Evolutionary conservation across 2,888 invertebrate species (phyloP).

Genomic region (Zelleria hepariella): DNA sequence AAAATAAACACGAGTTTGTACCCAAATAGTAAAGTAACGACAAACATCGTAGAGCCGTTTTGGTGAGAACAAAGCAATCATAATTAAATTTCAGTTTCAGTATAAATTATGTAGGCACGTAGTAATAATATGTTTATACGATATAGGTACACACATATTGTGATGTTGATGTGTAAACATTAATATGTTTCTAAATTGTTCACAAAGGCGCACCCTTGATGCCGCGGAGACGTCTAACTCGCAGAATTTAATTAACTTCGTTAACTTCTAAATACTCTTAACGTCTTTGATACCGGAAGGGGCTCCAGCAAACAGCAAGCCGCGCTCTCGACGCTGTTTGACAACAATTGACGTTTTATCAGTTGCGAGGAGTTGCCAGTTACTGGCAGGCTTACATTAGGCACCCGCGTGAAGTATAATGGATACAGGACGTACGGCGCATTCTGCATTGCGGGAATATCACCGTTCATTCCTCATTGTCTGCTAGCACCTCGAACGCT

Average conservation of each 20-base stretch:
- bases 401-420: neutral
- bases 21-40: neutral
- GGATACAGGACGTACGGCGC: conserved; percentile 17
- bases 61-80: conserved; percentile 32
- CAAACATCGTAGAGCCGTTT: neutral
- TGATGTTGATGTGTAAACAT: conserved; percentile 54
- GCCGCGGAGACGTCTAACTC: conserved; percentile 60
- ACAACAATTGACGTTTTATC: conserved; percentile 43
- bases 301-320: conserved; percentile 27
- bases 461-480: conserved; percentile 68
- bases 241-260: conserved; percentile 70
- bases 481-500: conserved; percentile 43
- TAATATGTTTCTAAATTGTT: conserved; percentile 59
- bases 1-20: neutral
- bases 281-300: conserved; percentile 67
- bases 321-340: conserved; percentile 48
- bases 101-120: conserved; percentile 11
- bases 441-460: conserved; percentile 63
- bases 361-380: conserved; percentile 24
- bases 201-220: conserved; percentile 64
- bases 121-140: conserved; percentile 10
- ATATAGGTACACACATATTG: too few relatives aligned
- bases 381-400: neutral
- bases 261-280: conserved; percentile 71
- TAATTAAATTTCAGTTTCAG: conserved; percentile 51